Evolutionary conservation across 2,113 vertebrate species (phyloP).

Genomic region (Thalassoma bifasciatum): DNA sequence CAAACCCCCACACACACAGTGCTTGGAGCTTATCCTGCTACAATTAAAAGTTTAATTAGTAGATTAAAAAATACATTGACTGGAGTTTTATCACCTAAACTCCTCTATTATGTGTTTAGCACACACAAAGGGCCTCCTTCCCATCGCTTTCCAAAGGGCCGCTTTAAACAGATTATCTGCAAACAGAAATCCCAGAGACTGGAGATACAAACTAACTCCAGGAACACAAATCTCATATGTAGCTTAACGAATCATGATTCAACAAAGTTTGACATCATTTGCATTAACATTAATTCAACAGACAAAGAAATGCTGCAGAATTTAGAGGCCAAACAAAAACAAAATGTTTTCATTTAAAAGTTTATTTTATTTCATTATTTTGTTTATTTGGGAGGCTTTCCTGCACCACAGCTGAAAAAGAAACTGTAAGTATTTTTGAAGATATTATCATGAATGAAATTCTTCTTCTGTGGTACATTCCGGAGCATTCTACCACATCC

Average conservation of each 20-base stretch:
- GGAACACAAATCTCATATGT: conserved; percentile 18
- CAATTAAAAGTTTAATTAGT: conserved; percentile 88
- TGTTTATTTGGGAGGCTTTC: conserved; percentile 10
- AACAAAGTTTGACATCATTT: conserved; percentile 1
- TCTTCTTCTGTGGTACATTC: conserved; percentile 57
- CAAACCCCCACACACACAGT: conserved; percentile 38
- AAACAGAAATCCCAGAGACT: conserved; percentile 53
- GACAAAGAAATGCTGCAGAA: conserved; percentile 7
- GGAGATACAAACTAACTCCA: conserved; percentile 45
- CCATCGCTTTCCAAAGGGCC: conserved; percentile 70
- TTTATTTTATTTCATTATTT: too few species aligned
- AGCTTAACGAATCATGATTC: neutral
- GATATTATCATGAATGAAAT: conserved; percentile 47
- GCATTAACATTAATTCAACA: neutral
- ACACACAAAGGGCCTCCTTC: conserved; percentile 66
- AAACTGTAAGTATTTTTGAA: neutral
- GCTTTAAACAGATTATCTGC: conserved; percentile 74
- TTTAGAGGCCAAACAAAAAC: neutral
- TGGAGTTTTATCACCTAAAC: conserved; percentile 82
- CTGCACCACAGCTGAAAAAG: neutral
- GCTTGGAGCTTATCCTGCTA: conserved; percentile 79
- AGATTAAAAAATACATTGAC: conserved; percentile 83
- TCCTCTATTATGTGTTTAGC: conserved; percentile 80
- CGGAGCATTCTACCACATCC: conserved; percentile 61
- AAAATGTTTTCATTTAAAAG: neutral